phyloP scores from a whole-genome alignment of 1,140 invertebrate species.

The Drosophila kepulauana region DNA sequence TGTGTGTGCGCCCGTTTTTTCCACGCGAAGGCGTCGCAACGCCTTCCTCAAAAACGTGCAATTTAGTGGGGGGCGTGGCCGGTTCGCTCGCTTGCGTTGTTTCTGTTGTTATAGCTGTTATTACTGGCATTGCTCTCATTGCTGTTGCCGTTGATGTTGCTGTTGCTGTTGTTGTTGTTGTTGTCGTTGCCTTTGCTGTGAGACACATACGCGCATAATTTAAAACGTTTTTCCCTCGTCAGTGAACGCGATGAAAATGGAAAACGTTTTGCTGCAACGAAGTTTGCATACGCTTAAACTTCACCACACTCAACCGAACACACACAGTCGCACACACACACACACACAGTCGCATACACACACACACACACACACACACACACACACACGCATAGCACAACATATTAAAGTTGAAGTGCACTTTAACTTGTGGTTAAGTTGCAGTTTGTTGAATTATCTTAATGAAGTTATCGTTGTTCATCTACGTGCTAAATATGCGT shows the following conservation, averaged over 20 bases:
- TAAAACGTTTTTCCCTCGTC: conserved; percentile 70
- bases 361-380: too few species aligned
- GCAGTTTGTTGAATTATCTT: background rate
- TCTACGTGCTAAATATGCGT: background rate
- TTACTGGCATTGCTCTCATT: conserved; percentile 48
- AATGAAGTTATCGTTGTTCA: background rate
- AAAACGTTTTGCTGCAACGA: conserved; percentile 29
- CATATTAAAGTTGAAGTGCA: conserved; percentile 11
- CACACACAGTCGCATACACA: too few species aligned
- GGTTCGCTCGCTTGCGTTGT: conserved; percentile 34
- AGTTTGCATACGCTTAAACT: conserved; percentile 50
- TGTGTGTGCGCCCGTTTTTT: conserved; percentile 29
- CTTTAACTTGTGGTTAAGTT: conserved; percentile 13
- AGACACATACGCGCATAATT: conserved; percentile 70
- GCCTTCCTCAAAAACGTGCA: conserved; percentile 71
- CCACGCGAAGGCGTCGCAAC: conserved; percentile 62
- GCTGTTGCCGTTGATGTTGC: background rate
- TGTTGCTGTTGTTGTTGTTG: conserved; percentile 39
- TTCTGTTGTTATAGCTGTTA: conserved; percentile 63
- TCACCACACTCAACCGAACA: too few species aligned
- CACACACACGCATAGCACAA: too few species aligned
- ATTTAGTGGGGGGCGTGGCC: conserved; percentile 54
- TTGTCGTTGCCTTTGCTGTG: conserved; percentile 34
- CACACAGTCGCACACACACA: too few species aligned
- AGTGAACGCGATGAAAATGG: conserved; percentile 36